Base-by-base conservation (phyloP, 2,113 vertebrate species). In the Pseudorectes ferrugineus region DNA sequence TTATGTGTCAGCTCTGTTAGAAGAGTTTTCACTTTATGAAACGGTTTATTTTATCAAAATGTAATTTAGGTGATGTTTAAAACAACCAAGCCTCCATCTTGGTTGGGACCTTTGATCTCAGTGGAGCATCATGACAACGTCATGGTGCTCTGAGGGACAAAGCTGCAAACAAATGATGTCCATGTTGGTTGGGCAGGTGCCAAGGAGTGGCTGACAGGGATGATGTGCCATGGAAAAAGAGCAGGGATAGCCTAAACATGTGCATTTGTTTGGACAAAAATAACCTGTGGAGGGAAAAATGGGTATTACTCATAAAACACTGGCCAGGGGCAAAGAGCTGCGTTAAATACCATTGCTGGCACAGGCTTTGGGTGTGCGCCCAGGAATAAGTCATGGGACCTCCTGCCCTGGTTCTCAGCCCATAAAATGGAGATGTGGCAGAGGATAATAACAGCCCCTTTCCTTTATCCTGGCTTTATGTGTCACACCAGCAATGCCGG, bases 381-480 rank as follows among this genome's bases (percentile, higher is more conserved):
- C 93, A 91, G 77, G 77, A 85, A 85, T 59, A 96, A 96, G 73
- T 75, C 84, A 89, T 72, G 76, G 43, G 26, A 85, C 81, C 80
- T 95, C 75, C 77, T 91, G 77, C 73, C 77, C 77, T 85, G 70
- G 35, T 93, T 96, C 84, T 91, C 70, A 93, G 92, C 80, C 84
- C 80, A 43, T 63, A 14, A 75, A 93, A 91, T 72, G 70, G 77
- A 77, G 84, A 89, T 17, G 76, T 70, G 80, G 31, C 77, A 79
- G 68, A 84, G 84, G 89, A 85, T n/a, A 96, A 92, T 51, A 78
- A 61, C 28, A 87, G 62, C 14, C 52, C n/a, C 70, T 89, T 63
- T 78, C 84, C 89, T 94, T 89, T 93, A 52, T 78, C 68, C 87
- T 65, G 71, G 61, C 40, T 95, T 92, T 93, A 48, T 85, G 70